Conservation (phyloP, 2,888 invertebrate species). For the Nephrocerus scutellatus region DNA sequence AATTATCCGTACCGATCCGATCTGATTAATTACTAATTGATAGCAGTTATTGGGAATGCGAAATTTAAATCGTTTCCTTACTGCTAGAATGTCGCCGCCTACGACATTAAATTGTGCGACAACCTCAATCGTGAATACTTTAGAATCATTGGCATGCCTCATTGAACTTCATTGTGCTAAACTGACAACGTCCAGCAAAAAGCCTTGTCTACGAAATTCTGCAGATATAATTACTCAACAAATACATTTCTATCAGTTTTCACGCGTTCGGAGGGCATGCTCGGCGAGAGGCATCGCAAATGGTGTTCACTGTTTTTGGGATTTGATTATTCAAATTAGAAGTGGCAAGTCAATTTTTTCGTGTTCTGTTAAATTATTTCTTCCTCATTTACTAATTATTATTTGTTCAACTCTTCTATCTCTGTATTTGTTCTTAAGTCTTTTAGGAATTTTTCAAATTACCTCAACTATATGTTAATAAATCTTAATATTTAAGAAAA, state of each 20-base stretch:
- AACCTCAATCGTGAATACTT: conserved; percentile 45
- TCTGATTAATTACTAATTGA: conserved; percentile 36
- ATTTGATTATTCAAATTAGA: conserved; percentile 32
- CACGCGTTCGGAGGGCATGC: conserved; percentile 36
- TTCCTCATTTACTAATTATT: too few relatives aligned
- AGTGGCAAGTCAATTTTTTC: too few relatives aligned
- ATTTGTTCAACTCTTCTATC: too few relatives aligned
- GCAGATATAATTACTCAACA: conserved; percentile 35
- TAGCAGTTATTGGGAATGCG: conserved; percentile 28
- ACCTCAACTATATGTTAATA: too few relatives aligned
- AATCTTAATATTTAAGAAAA: too few relatives aligned
- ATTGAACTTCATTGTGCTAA: conserved; percentile 45
- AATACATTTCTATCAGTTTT: conserved; percentile 40
- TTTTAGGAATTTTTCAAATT: too few relatives aligned
- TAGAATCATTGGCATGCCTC: conserved; percentile 44
- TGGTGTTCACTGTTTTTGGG: conserved; percentile 45
- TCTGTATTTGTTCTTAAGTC: too few relatives aligned
- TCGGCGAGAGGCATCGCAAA: conserved; percentile 40
- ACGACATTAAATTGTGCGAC: conserved; percentile 43
- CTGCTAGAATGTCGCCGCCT: conserved; percentile 44
- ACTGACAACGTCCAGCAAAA: conserved; percentile 35
- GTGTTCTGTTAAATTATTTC: too few relatives aligned
- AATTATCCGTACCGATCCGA: conserved; percentile 34
- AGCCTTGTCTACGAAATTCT: conserved; percentile 30
- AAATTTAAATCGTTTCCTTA: conserved; percentile 43